phyloP scores from a whole-genome alignment of 1,140 invertebrate species.

The Centruroides sculpturatus region DNA sequence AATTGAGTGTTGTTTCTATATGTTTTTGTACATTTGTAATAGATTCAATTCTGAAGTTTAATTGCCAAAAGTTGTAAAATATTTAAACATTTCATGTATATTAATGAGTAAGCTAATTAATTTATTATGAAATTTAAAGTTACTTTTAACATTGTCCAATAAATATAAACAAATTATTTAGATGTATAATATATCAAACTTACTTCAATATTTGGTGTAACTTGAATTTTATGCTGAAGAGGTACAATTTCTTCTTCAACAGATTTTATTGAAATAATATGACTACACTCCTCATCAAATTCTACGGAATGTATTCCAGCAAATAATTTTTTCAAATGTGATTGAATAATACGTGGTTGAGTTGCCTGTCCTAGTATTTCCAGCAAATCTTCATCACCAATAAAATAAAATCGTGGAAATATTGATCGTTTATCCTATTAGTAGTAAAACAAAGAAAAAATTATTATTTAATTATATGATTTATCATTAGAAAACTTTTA shows the following conservation, averaged over 20 bases:
- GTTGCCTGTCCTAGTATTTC: conserved; percentile 78
- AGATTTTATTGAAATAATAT: conserved; percentile 60
- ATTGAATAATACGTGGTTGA: conserved; percentile 71
- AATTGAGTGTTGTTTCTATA: no score
- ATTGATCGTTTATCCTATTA: conserved; percentile 69
- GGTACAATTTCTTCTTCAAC: conserved; percentile 69
- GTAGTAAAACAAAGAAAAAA: no score
- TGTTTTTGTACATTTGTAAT: no score
- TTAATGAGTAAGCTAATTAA: no score
- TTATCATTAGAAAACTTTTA: no score
- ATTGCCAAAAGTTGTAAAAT: no score
- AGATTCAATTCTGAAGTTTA: no score
- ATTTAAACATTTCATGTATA: no score
- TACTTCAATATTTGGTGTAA: conserved; percentile 68
- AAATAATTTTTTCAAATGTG: conserved; percentile 89
- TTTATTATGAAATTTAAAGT: no score
- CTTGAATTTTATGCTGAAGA: conserved; percentile 55
- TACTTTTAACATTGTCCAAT: no score
- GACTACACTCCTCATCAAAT: conserved; percentile 41
- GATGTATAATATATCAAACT: conserved; percentile 2
- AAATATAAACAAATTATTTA: no score
- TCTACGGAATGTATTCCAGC: conserved; percentile 56
- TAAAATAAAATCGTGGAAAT: conserved; percentile 91
- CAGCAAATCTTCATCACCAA: conserved; percentile 90
- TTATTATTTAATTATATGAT: no score